A percentile compares a stretch with the other conserved stretches of the same genome.
Evolutionary conservation across 2,113 vertebrate genomes (phyloP).

Genomic region (Nyctereutes procyonoides): DNA sequence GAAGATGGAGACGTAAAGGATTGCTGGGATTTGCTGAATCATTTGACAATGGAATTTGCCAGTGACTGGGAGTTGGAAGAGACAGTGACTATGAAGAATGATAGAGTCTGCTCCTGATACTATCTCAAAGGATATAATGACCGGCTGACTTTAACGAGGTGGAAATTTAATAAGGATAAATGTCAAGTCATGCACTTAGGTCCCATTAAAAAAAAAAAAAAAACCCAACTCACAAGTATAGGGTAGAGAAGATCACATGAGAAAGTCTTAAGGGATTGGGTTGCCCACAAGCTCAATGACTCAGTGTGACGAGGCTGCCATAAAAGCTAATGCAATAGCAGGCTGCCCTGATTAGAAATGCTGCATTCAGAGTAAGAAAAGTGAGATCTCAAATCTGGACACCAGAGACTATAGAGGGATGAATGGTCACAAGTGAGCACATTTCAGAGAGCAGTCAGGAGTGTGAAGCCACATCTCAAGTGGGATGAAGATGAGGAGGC

Average conservation of each 20-base stretch:
- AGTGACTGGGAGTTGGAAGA: constrained; percentile 6
- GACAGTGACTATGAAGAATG: constrained; percentile 52
- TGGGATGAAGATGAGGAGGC: background rate
- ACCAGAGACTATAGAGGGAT: background rate
- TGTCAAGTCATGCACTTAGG: constrained; percentile 68
- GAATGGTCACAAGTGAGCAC: background rate
- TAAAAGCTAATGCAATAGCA: background rate
- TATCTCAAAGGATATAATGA: constrained; percentile 70
- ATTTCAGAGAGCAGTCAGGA: background rate
- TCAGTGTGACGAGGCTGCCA: background rate
- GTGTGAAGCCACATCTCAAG: background rate
- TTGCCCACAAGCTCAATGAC: constrained; percentile 53
- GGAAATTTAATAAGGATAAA: constrained; percentile 77
- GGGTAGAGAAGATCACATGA: constrained; percentile 35
- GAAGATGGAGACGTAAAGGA: background rate
- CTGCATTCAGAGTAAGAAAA: background rate
- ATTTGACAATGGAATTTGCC: constrained; percentile 61
- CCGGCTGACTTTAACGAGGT: constrained; percentile 66
- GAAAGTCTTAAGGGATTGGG: constrained; percentile 59
- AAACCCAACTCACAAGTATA: constrained; percentile 39
- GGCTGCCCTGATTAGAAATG: constrained; percentile 1
- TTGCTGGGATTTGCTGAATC: constrained; percentile 65
- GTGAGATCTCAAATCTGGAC: background rate
- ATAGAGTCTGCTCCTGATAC: constrained; percentile 58
- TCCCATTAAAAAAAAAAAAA: background rate